These are phyloP conservation scores for Anoura caudifer DNA, from an alignment of 2,113 vertebrate species.

Conservation along the genomic window DNA sequence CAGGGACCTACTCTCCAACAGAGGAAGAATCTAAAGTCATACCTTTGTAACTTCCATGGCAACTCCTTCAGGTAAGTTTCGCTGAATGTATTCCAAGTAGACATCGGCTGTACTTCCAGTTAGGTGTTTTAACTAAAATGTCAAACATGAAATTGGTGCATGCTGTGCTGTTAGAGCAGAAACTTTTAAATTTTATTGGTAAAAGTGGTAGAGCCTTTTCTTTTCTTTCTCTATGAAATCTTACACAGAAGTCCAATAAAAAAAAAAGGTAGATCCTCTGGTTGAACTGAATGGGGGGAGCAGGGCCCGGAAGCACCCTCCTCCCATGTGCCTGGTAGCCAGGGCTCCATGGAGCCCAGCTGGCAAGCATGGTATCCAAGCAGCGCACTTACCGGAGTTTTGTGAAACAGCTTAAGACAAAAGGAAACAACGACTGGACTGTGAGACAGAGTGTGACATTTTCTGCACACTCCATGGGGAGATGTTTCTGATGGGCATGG, in stretches of 20 bases:
- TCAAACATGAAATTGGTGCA: not conserved
- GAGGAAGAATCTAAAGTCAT: not conserved
- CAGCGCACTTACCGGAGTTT: not conserved
- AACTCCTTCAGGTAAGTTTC: conserved; percentile 96
- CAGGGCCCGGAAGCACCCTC: fast-evolving
- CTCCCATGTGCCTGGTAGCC: not conserved
- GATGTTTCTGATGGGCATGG: not conserved
- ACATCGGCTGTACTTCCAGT: conserved; percentile 92
- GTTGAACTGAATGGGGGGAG: not conserved
- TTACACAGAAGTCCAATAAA: not conserved
- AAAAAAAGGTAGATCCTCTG: not conserved
- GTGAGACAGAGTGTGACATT: not conserved
- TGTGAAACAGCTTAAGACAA: not conserved
- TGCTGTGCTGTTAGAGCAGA: not conserved
- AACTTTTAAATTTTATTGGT: not conserved
- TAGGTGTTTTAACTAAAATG: conserved; percentile 86
- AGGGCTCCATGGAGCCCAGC: not conserved
- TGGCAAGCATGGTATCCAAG: not conserved
- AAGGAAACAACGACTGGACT: not conserved
- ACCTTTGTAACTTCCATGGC: conserved; percentile 97
- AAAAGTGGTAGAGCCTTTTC: not conserved
- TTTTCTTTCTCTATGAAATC: not conserved
- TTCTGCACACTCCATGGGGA: not conserved
- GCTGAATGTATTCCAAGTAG: conserved; percentile 96
- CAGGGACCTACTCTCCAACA: not conserved